Evolutionary conservation across 92 coral and sea anemone species (phyloP).

Genomic region (Phenganax marumi): DNA sequence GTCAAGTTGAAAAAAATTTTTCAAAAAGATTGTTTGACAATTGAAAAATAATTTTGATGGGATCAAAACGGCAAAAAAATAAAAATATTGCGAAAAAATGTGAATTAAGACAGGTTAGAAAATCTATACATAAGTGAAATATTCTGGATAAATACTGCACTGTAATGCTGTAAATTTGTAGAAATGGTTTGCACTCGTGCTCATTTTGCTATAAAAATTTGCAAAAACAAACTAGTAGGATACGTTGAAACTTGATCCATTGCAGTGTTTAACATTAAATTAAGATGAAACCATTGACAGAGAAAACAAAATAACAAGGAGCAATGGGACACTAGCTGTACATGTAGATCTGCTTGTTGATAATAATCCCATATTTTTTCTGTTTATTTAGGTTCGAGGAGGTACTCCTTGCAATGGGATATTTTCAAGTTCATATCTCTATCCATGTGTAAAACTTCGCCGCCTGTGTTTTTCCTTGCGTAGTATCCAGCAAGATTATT

Average conservation of each 20-base stretch:
- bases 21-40: not conserved
- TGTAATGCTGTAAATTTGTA: too few species aligned
- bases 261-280: too few species aligned
- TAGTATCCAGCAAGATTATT: slow-evolving; percentile 21
- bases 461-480: slow-evolving; percentile 30
- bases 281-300: too few species aligned
- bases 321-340: not conserved
- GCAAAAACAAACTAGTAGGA: too few species aligned
- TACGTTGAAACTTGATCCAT: too few species aligned
- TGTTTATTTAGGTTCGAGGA: slow-evolving; percentile 16
- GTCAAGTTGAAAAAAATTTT: not conserved
- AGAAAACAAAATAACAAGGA: too few species aligned
- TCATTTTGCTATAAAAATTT: too few species aligned
- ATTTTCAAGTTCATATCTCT: slow-evolving; percentile 20
- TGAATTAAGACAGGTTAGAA: slow-evolving; percentile 26
- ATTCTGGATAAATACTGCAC: not conserved
- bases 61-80: slow-evolving; percentile 14
- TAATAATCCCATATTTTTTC: not conserved
- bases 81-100: slow-evolving; percentile 17
- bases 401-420: slow-evolving; percentile 18
- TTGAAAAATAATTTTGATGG: slow-evolving; percentile 1
- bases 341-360: not conserved
- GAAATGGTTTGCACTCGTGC: too few species aligned
- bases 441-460: not conserved
- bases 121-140: not conserved